Evolutionary conservation across 2,888 invertebrate species (phyloP).

Genomic region (Zygothrica quintamaculata): DNA sequence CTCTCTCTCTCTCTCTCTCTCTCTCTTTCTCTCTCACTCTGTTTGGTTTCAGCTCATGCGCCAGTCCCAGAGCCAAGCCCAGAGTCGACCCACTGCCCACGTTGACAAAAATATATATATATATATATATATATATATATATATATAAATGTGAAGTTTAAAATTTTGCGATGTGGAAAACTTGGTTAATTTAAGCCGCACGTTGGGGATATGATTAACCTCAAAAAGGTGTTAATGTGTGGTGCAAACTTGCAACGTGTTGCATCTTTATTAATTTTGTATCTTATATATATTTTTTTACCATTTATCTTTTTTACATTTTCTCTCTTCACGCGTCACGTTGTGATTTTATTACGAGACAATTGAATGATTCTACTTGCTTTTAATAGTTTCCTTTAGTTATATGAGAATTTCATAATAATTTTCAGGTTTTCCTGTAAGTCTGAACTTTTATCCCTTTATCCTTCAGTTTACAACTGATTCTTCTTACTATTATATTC

Average conservation of each 20-base stretch:
- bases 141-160: conserved; percentile 33
- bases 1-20: conserved; percentile 5
- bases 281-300: conserved; percentile 3
- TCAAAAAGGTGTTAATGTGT: conserved; percentile 66
- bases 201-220: conserved; percentile 20
- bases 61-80: neutral
- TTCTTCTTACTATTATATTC: too few species aligned
- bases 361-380: conserved; percentile 11
- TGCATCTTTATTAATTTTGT: conserved; percentile 55
- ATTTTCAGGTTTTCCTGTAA: too few species aligned
- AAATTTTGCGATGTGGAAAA: conserved; percentile 76
- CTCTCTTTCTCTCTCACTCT: conserved; percentile 7
- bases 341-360: conserved; percentile 18
- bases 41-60: neutral
- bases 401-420: neutral
- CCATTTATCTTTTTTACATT: conserved; percentile 5
- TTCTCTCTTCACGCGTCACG: too few species aligned
- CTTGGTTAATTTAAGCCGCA: conserved; percentile 71
- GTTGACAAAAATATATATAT: conserved; percentile 60
- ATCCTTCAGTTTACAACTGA: too few species aligned
- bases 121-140: neutral
- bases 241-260: conserved; percentile 45
- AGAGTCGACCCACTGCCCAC: conserved; percentile 60
- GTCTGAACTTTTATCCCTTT: too few species aligned
- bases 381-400: too few species aligned